Conservation (phyloP, 2,113 vertebrate species). For the Gymnobelideus leadbeateri region DNA sequence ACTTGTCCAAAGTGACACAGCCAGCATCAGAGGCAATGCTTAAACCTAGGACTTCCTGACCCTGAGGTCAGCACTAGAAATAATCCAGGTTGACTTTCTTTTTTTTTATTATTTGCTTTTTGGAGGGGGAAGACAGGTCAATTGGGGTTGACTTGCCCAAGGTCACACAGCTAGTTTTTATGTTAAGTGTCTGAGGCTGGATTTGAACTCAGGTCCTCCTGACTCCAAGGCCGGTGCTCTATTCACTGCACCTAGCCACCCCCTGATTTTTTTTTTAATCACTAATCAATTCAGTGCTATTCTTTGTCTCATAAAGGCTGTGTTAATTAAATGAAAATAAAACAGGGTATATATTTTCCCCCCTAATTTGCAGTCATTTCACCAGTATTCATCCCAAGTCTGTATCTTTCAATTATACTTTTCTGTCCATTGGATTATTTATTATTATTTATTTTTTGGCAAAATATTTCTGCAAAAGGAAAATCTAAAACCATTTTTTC, state of each 20-base stretch:
- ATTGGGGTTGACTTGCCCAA: too few species aligned
- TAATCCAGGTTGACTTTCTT: background rate
- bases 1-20: too few species aligned
- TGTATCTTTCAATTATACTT: background rate
- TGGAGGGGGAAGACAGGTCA: too few species aligned
- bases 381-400: background rate
- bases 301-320: background rate
- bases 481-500: background rate
- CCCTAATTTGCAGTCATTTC: background rate
- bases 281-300: background rate
- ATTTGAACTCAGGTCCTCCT: too few species aligned
- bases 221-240: too few species aligned
- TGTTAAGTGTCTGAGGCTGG: too few species aligned
- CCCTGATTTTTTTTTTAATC: background rate
- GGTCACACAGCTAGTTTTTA: too few species aligned
- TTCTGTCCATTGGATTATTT: background rate
- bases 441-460: background rate
- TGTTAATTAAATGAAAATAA: background rate
- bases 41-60: too few species aligned
- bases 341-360: background rate
- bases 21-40: background rate
- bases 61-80: background rate
- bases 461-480: background rate
- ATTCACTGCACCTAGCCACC: too few species aligned
- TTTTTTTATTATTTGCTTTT: background rate